Conservation (phyloP, 2,797 vertebrate species). For the Enoplosus armatus region DNA sequence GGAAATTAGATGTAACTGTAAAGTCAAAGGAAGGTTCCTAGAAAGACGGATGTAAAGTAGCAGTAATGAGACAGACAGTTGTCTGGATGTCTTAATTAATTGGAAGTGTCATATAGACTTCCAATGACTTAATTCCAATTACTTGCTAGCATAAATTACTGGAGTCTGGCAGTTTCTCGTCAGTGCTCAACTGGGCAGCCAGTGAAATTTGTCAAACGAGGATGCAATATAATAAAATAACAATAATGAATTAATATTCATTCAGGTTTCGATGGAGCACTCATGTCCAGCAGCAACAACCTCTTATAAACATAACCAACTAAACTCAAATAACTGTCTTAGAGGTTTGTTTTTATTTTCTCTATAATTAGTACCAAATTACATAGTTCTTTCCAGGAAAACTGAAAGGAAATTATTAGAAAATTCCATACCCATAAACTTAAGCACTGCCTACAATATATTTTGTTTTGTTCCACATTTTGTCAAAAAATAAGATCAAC, state of each 20-base stretch:
- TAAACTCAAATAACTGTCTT: neutral
- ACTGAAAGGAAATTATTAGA: neutral
- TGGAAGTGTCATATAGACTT: neutral
- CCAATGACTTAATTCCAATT: neutral
- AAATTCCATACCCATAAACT: neutral
- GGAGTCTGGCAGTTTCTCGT: neutral
- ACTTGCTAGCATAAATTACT: neutral
- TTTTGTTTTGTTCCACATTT: neutral
- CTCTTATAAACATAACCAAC: neutral
- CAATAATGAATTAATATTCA: neutral
- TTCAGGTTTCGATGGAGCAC: neutral
- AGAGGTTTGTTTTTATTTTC: neutral
- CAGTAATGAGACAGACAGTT: neutral
- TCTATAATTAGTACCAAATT: neutral
- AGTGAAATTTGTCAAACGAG: neutral
- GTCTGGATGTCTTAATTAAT: neutral
- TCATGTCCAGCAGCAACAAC: neutral
- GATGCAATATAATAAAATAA: neutral
- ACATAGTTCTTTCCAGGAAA: neutral
- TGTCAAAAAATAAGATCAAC: neutral
- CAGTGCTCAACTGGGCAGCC: neutral
- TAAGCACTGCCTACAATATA: neutral
- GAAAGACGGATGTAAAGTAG: neutral
- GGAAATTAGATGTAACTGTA: neutral
- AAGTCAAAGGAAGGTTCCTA: conserved; percentile 2